Evolutionary conservation across 64 coral and sea anemone genomes (phyloP).

Genomic region (Dendrophyllia cribrosa): DNA sequence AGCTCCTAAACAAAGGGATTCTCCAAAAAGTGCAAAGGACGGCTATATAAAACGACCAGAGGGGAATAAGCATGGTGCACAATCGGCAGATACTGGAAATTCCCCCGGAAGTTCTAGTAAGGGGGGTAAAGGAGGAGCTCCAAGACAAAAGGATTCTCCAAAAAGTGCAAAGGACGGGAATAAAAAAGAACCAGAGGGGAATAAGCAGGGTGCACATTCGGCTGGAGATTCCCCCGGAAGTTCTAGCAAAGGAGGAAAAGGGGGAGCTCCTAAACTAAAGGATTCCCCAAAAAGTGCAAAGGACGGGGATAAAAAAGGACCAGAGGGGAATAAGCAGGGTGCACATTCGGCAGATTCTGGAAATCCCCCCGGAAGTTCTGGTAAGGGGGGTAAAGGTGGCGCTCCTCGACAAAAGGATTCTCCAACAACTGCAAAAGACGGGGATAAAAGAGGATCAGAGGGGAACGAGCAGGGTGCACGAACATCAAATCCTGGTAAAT

Average conservation of each 20-base stretch:
- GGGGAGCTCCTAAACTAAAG: no score
- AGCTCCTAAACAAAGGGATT: no score
- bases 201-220: neutral
- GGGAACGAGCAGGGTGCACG: neutral
- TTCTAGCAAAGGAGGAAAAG: no score
- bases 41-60: neutral
- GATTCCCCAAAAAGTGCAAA: neutral
- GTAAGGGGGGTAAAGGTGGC: neutral
- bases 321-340: neutral
- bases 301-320: neutral
- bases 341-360: neutral
- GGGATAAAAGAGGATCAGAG: neutral
- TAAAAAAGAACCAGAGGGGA: neutral
- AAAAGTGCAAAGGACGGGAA: no score
- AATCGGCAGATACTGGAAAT: neutral
- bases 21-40: no score
- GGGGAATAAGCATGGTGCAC: neutral
- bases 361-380: neutral
- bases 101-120: neutral
- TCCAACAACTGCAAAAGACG: neutral
- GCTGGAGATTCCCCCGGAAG: no score
- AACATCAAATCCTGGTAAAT: neutral
- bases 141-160: no score
- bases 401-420: no score
- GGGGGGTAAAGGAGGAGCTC: no score